phyloP scores from a whole-genome alignment of 1,140 invertebrate genomes.

The Drosophila pruinosa region DNA sequence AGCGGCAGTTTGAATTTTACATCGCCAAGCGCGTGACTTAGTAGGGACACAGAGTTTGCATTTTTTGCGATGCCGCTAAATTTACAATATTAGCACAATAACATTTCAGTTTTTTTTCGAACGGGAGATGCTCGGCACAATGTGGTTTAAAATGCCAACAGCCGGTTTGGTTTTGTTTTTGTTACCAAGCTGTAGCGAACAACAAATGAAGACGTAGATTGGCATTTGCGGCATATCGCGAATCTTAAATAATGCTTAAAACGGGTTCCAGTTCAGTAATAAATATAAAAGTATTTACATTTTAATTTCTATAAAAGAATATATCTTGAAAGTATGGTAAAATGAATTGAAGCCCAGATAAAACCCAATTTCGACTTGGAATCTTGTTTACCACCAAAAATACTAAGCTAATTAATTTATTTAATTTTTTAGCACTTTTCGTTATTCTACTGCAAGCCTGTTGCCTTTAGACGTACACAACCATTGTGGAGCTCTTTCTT shows the following conservation, averaged over 20 bases:
- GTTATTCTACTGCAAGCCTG: too few species aligned
- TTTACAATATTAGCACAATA: constrained; percentile 49
- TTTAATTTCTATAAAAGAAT: not conserved
- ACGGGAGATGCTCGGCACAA: not conserved
- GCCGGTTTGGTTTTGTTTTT: constrained; percentile 52
- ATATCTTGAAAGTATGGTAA: not conserved
- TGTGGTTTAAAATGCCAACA: constrained; percentile 57
- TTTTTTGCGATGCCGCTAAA: constrained; percentile 2
- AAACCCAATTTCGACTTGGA: too few species aligned
- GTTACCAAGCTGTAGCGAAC: constrained; percentile 5
- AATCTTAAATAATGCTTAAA: not conserved
- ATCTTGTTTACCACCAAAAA: too few species aligned
- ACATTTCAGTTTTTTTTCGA: constrained; percentile 3
- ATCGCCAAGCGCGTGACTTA: constrained; percentile 8
- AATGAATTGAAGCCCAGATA: too few species aligned
- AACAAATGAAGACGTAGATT: constrained; percentile 8
- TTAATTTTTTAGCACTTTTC: constrained; percentile 11
- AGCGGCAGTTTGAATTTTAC: not conserved
- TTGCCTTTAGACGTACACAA: constrained; percentile 2
- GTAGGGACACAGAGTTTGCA: constrained; percentile 3
- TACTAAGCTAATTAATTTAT: too few species aligned
- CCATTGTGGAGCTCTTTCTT: constrained; percentile 9
- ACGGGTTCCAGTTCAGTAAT: constrained; percentile 3
- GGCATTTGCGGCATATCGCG: constrained; percentile 14
- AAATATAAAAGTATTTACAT: not conserved